Conservation (phyloP, 2,888 invertebrate species). For the Laspeyria flexula region DNA sequence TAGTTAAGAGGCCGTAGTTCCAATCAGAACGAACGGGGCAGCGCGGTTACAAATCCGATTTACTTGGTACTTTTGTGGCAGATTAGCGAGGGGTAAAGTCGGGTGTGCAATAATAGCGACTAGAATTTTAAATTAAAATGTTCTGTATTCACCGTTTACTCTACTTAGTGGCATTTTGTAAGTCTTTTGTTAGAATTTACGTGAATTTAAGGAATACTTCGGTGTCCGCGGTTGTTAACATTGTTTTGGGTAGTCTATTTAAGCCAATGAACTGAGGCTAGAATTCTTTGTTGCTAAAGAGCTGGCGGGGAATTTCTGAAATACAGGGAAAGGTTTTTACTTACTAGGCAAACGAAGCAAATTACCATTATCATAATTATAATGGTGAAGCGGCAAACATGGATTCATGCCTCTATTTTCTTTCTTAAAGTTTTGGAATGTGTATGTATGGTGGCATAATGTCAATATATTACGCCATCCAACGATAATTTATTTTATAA, state of each 20-base stretch:
- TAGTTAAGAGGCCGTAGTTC: slow-evolving; percentile 34
- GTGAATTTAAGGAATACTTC: neutral
- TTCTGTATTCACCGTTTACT: neutral
- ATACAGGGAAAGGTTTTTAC: too few species aligned
- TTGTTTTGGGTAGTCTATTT: neutral
- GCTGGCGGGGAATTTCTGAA: too few species aligned
- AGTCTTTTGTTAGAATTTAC: neutral
- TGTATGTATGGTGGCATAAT: too few species aligned
- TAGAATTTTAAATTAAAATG: slow-evolving; percentile 5
- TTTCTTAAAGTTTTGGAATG: too few species aligned
- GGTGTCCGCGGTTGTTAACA: neutral
- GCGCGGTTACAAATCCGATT: slow-evolving; percentile 53
- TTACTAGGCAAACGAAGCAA: too few species aligned
- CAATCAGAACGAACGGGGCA: slow-evolving; percentile 35
- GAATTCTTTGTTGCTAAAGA: too few species aligned
- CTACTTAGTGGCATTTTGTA: neutral
- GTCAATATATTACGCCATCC: too few species aligned
- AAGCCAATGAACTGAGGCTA: neutral
- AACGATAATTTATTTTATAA: too few species aligned
- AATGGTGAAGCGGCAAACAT: too few species aligned
- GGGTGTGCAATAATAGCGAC: slow-evolving; percentile 9
- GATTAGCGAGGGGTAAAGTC: slow-evolving; percentile 40
- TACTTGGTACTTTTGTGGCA: slow-evolving; percentile 43
- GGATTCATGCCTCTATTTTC: too few species aligned
- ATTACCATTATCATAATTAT: too few species aligned